Conservation (phyloP, 2,113 vertebrate species). For the Rutilus rutilus region DNA sequence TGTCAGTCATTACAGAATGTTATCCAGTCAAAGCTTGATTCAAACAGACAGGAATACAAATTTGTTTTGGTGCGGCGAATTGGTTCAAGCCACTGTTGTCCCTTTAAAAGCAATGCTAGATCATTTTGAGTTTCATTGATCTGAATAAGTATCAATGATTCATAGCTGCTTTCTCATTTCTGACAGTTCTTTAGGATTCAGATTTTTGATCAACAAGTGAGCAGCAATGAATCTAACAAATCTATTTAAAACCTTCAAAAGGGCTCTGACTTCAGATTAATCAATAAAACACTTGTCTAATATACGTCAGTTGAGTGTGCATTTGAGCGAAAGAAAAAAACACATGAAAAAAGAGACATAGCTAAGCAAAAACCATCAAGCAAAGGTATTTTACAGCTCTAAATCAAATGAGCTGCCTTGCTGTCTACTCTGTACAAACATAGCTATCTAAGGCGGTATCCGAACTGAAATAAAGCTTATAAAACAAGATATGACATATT, state of each 20-base stretch:
- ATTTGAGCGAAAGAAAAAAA: conserved; percentile 16
- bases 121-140: conserved; percentile 6
- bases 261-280: conserved; percentile 21
- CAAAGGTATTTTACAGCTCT: background rate
- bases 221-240: conserved; percentile 30
- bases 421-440: background rate
- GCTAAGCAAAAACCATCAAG: background rate
- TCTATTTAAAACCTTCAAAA: conserved; percentile 36
- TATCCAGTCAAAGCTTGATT: conserved; percentile 6
- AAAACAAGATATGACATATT: background rate
- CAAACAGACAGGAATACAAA: conserved; percentile 18
- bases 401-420: background rate
- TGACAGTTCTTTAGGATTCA: background rate
- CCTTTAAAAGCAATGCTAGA: background rate
- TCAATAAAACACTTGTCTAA: conserved; percentile 50
- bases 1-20: background rate
- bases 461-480: background rate
- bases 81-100: background rate
- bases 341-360: background rate
- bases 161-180: conserved; percentile 5
- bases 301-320: conserved; percentile 17
- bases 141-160: conserved; percentile 33
- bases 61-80: background rate
- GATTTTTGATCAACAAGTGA: conserved; percentile 19
- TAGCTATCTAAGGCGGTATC: background rate